Base-by-base conservation (phyloP, 2,113 vertebrate species). In the Apodemus speciosus region DNA sequence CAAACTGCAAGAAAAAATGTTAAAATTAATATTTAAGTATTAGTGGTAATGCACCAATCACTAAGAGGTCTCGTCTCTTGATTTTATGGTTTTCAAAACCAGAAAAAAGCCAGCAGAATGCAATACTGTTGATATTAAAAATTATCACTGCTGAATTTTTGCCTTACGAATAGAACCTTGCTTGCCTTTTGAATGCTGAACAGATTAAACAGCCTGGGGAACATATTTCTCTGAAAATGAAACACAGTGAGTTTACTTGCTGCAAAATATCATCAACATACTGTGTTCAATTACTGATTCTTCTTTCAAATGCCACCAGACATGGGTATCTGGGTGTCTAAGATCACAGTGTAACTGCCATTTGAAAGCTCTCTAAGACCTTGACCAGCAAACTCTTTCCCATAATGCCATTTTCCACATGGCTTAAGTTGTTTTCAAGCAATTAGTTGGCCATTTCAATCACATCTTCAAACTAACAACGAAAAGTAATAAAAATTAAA, bases 131-230 rank as follows among this genome's bases (percentile, higher is more conserved):
- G 89, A 88, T 95, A 86, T 88, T 84, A 77, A 72, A 56, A 86
- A 91, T 66, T 30, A 86, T 20, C 27, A 53, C 88, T 51, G 35
- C 32, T 3, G 3, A 32, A 87, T 93, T 93, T 93, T 95, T 96
- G 93, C 84, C 86, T 96, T 93, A 81, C 77, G 79, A 96, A 72
- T 68, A 96, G 94, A 83, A 97, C 73, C 75, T 75, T 92, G 6
- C 80, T 96, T 97, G 91, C 81, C 90, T 96, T 97, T 94, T 88
- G 93, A 96, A 91, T 77, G 72, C 56, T 93, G 62, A 96, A 95
- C 18, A 96, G 51, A 83, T 92, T 90, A 94, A 96, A 96, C 43
- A 91, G 3, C 88, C 92, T 38, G 75, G 92, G 71, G 89, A 97
- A 81, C 83, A 35, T 53, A 96, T 62, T 93, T 93, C 91, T 83